These are phyloP conservation scores for Struthidea cinerea DNA, from an alignment of 2,113 vertebrate species.

Conservation along the genomic window DNA sequence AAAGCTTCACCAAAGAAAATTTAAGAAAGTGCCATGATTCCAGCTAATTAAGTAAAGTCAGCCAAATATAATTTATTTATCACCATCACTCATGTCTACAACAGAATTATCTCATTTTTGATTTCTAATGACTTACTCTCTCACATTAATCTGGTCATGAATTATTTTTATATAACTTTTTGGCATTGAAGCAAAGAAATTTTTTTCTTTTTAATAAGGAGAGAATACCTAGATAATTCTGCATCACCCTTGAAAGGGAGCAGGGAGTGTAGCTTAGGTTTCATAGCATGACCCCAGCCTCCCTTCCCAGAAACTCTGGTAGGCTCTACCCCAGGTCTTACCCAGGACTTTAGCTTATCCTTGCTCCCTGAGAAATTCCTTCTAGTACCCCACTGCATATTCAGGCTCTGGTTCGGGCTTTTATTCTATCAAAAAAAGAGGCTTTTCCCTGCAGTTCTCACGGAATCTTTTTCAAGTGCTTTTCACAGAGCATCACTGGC, in stretches of 20 bases:
- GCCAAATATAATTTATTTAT: constrained; percentile 67
- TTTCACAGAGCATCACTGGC: background rate
- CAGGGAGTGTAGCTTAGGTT: background rate
- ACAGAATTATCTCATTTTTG: constrained; percentile 61
- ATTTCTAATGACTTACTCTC: constrained; percentile 64
- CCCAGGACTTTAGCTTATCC: background rate
- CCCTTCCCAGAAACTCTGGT: background rate
- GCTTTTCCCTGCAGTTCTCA: background rate
- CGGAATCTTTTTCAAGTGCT: background rate
- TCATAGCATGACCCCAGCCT: background rate
- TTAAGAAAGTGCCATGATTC: constrained; percentile 66
- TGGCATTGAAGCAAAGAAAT: constrained; percentile 45
- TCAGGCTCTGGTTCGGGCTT: background rate
- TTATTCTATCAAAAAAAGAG: background rate
- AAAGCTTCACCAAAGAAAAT: constrained; percentile 69
- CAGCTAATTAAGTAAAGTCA: constrained; percentile 74
- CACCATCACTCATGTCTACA: constrained; percentile 60
- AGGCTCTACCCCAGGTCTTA: background rate
- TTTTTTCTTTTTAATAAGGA: constrained; percentile 11
- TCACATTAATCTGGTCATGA: constrained; percentile 63
- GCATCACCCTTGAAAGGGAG: background rate
- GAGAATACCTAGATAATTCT: background rate
- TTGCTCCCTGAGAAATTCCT: background rate
- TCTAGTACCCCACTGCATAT: background rate
- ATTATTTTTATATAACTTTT: constrained; percentile 64